Evolutionary conservation across 2,797 vertebrate species (phyloP).

Genomic region (Cyprinella venusta): DNA sequence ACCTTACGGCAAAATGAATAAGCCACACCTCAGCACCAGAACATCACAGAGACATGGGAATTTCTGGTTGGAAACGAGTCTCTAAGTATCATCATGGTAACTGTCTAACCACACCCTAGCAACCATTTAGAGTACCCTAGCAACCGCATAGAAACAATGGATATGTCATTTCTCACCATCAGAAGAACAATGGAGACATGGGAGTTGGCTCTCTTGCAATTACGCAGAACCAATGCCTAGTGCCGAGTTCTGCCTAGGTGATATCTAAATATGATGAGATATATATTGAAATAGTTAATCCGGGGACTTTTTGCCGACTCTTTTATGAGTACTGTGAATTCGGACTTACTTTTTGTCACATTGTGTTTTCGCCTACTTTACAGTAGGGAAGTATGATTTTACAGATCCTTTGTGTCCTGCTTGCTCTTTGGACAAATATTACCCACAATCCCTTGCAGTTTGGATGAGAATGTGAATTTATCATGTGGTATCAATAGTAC

Average conservation of each 20-base stretch:
- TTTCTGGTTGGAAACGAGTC: background rate
- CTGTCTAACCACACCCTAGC: background rate
- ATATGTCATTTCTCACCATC: background rate
- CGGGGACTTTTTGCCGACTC: no score
- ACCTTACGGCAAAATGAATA: background rate
- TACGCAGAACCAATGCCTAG: background rate
- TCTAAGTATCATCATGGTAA: background rate
- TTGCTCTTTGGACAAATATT: background rate
- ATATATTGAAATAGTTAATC: no score
- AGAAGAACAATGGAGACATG: background rate
- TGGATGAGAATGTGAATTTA: background rate
- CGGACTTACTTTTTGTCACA: no score
- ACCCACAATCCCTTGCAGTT: background rate
- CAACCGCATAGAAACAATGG: background rate
- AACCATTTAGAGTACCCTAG: background rate
- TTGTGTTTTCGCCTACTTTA: no score
- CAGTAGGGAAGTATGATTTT: no score
- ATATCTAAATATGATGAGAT: no score
- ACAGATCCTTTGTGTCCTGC: background rate
- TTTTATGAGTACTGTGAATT: no score
- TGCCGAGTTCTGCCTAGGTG: no score
- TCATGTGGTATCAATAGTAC: background rate
- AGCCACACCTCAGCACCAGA: background rate
- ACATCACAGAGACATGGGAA: background rate
- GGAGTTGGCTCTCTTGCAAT: background rate